Evolutionary conservation across 2,797 vertebrate genomes (phyloP), one percentile per base, ranked within the genome.

Genomic region (Lycodopsis pacificus): DNA sequence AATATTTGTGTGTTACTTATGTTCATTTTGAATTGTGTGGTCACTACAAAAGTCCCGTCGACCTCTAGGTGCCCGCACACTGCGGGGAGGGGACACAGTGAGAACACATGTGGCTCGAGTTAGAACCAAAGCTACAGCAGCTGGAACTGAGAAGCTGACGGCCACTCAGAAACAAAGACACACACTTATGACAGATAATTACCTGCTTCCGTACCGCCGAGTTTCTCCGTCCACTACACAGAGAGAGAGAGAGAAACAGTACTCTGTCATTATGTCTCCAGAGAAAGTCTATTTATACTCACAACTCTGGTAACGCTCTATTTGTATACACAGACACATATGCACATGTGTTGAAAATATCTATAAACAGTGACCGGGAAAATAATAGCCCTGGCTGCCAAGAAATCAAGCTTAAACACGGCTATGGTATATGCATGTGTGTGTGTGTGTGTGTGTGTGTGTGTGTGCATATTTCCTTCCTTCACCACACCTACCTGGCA

Each of bases 191-290:
- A 86, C 59, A 72, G 81, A 88, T 90, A 79, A 89, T 97, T 97
- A 99, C 98, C 98, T 99, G 97, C 85, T 99, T 99, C 89, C 96
- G 94, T 48, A 97, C 71, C 0, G 97, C 95, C 17, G 97, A 98
- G 94, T 97, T 97, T 84, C 97, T 96, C 76, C 96, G 94, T 94
- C 95, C 94, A 76, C 95, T 96, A 90, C 58, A 65, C 67, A 80
- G 74, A 80, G 73, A 72, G 57, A 53, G 74, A 87, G 46, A 85
- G 65, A 82, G 77, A 87, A 80, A 71, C 34, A 6, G 22, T 49
- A 80, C 70, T 86, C 86, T 92, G 80, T 94, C 86, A 95, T 94
- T 93, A 94, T 82, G 69, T 83, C 86, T 89, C 74, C 54, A 73
- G 81, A 91, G 75, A 85, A 81, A 80, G 69, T 81, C 85, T 94